Evolutionary conservation across 2,113 vertebrate species (phyloP).

Genomic region (human): GRCh38 chr5:115888501-115889000

Average conservation of each 20-base stretch:
- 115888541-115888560: constrained; percentile 32
- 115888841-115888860: background rate
- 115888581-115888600: constrained; percentile 13
- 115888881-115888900: background rate
- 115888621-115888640: background rate
- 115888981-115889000: background rate
- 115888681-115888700: constrained; percentile 3
- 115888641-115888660: background rate
- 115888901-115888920: background rate
- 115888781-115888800: background rate
- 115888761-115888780: background rate
- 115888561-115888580: constrained; percentile 42
- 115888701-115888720: background rate
- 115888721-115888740: background rate
- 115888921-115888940: background rate
- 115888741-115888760: background rate
- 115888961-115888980: background rate
- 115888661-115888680: background rate
- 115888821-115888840: background rate
- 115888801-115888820: background rate
- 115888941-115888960: background rate
- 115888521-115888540: background rate
- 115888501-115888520: background rate
- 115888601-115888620: background rate
- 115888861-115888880: background rate